Evolutionary conservation across 2,797 vertebrate genomes (phyloP).

Genomic region (Pangasius sanitwongsei): DNA sequence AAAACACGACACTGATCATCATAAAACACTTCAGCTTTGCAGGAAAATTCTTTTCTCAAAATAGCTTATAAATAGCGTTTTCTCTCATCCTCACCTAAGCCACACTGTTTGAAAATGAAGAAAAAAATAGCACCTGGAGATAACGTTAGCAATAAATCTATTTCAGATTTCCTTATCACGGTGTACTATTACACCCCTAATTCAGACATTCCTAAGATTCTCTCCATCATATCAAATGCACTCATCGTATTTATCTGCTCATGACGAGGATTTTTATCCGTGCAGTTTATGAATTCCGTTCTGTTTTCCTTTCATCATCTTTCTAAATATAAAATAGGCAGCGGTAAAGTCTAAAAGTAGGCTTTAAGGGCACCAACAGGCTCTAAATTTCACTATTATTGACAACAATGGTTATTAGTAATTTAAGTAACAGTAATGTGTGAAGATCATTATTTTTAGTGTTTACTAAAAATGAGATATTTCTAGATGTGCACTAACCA

Average conservation of each 20-base stretch:
- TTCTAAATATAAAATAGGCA: conserved; percentile 24
- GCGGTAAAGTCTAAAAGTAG: not conserved
- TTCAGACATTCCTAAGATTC: conserved; percentile 36
- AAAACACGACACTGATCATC: not conserved
- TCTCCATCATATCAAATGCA: not conserved
- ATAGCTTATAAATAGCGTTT: not conserved
- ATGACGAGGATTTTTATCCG: not conserved
- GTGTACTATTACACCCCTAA: not conserved
- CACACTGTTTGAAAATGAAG: not conserved
- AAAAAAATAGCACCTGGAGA: not conserved
- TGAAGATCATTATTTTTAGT: not conserved
- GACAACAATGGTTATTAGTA: not conserved
- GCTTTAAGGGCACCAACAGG: not conserved
- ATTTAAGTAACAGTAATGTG: not conserved
- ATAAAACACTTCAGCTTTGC: conserved; percentile 1
- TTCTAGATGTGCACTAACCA: not conserved
- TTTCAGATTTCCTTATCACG: conserved; percentile 9
- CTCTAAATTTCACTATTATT: not conserved
- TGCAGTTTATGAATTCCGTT: not conserved
- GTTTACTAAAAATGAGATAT: not conserved
- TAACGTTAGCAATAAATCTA: not conserved
- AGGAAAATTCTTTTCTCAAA: not conserved
- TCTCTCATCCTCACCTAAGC: not conserved
- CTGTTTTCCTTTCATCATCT: conserved; percentile 5
- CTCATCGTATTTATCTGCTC: not conserved